Conservation (phyloP, 2,888 invertebrate genomes). For the Sarcophaga carnaria region DNA sequence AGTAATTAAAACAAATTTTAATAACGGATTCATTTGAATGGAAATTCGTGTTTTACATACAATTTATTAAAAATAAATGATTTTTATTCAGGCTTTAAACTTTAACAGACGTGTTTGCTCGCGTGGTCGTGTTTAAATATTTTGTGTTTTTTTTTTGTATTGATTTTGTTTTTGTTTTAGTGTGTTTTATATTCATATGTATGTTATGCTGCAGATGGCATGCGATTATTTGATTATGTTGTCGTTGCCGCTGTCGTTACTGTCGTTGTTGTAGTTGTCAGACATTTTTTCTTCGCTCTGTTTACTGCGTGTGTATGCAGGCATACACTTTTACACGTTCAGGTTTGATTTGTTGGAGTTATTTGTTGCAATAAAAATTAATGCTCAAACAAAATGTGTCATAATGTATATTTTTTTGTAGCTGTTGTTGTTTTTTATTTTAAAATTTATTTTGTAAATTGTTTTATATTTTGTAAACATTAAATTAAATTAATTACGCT, state of each 20-base stretch:
- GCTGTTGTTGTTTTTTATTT: not conserved
- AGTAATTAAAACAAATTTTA: too few species aligned
- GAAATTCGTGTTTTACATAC: too few species aligned
- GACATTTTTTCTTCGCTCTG: slow-evolving; percentile 39
- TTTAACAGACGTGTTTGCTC: too few species aligned
- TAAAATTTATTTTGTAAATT: not conserved
- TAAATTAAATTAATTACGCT: not conserved
- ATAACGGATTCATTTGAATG: too few species aligned
- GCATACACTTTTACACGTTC: too few species aligned
- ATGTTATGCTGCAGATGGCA: too few species aligned
- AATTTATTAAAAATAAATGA: too few species aligned
- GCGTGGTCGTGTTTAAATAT: too few species aligned
- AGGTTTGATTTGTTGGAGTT: slow-evolving; percentile 35
- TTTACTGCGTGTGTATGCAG: slow-evolving; percentile 27
- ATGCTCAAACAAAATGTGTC: slow-evolving; percentile 40
- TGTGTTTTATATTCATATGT: not conserved
- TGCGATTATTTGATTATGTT: not conserved
- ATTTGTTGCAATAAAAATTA: slow-evolving; percentile 50
- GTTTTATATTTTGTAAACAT: not conserved
- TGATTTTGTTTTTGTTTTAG: not conserved
- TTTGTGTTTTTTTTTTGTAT: too few species aligned
- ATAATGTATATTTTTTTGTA: slow-evolving; percentile 32
- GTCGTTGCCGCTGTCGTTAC: not conserved
- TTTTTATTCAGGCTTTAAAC: too few species aligned
- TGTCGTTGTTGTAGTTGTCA: not conserved